Percentiles rank a stretch among this genome's conserved stretches.
Evolutionary conservation across 2,888 invertebrate species (phyloP).

Genomic region (Leptinotarsa rubiginosa): DNA sequence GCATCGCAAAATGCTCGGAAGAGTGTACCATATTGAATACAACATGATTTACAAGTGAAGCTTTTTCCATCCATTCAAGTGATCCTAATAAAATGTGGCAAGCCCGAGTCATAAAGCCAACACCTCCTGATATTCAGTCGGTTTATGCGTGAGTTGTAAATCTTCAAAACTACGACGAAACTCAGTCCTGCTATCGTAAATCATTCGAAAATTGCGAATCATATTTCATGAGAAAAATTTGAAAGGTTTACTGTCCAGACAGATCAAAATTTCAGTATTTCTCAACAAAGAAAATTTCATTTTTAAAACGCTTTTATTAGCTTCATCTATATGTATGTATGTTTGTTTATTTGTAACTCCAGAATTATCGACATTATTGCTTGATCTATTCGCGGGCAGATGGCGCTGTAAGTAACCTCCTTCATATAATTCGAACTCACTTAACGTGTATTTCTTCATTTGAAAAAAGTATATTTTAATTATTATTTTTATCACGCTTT

Average conservation of each 20-base stretch:
- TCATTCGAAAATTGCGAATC: constrained; percentile 53
- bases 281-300: neutral
- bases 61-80: constrained; percentile 38
- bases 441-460: too few species aligned
- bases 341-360: too few species aligned
- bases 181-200: constrained; percentile 55
- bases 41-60: constrained; percentile 33
- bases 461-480: too few species aligned
- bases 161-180: constrained; percentile 56
- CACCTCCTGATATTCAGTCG: constrained; percentile 55
- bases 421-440: too few species aligned
- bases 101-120: constrained; percentile 57
- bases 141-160: constrained; percentile 56
- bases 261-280: neutral
- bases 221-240: constrained; percentile 52
- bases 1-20: neutral
- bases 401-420: too few species aligned
- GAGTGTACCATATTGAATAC: neutral
- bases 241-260: neutral
- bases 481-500: too few species aligned
- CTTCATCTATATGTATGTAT: too few species aligned
- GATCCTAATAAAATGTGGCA: constrained; percentile 53
- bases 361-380: too few species aligned
- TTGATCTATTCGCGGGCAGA: too few species aligned
- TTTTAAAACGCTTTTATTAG: too few species aligned